Evolutionary conservation across 1,140 invertebrate species (phyloP), one percentile per base, ranked within the genome.

Genomic region (Bombus superbus): DNA sequence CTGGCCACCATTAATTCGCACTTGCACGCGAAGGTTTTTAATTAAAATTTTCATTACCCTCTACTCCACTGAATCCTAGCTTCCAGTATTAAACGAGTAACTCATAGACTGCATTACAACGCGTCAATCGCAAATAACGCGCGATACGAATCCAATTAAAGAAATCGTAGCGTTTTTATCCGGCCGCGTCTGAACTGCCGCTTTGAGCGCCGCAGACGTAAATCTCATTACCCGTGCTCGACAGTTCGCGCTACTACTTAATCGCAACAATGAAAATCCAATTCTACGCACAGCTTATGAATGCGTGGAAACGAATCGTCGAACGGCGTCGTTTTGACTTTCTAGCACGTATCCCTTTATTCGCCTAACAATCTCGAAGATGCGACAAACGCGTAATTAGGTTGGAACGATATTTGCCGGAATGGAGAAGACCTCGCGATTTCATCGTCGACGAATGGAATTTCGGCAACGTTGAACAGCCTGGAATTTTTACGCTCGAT

Each of bases 1-100:
- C n/a, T 15, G 44, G n/a, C 11, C 62, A 18, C 38, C 81, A 57
- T 83, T 77, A 83, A 76, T 77, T 77, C 44, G n/a, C 73, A 25
- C 13, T 38, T 4, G n/a, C 40, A 40, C 69, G 38, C 38, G 53
- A 11, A 8, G 35, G 38, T 38, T 38, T 77, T 83, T 83, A 83
- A 83, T 83, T 83, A 77, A 83, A 77, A 83, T 64, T 83, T 83
- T 68, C 73, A 76, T 77, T 75, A 64, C 18, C 40, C 28, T 6
- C 47, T 32, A 32, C 32, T 35, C 4, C 74, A 64, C 13, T 15
- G 73, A 57, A 68, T 47, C 22, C 73, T 64, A 25, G 15, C 38
- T 4, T 28, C 13, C 64, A 15, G 66, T 69, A 53, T 69, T 53
- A 71, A 80, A 32, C 15, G 44, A 76, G 28, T 42, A 83, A 53